Evolutionary conservation across 2,888 invertebrate genomes (phyloP).

Genomic region (Alitta virens): DNA sequence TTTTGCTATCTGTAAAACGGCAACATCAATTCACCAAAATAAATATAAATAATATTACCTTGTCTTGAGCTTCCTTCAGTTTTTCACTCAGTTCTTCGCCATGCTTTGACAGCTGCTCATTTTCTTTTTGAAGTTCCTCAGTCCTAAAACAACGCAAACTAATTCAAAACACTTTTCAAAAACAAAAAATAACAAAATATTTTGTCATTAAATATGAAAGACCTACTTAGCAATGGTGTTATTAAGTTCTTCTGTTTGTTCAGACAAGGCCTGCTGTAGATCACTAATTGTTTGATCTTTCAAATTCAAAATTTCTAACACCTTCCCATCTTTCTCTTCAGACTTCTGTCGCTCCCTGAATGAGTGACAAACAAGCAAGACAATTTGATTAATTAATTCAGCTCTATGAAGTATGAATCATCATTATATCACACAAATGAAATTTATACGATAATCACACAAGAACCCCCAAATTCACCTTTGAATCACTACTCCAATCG

Average conservation of each 20-base stretch:
- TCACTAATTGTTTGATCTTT: slow-evolving; percentile 52
- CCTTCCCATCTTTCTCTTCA: slow-evolving; percentile 53
- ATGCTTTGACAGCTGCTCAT: too few relatives aligned
- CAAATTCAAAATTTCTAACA: slow-evolving; percentile 50
- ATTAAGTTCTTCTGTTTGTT: slow-evolving; percentile 11
- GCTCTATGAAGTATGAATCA: too few relatives aligned
- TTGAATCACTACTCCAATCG: slow-evolving; percentile 52
- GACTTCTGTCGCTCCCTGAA: slow-evolving; percentile 54
- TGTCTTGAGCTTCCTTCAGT: too few relatives aligned
- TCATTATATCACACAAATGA: too few relatives aligned
- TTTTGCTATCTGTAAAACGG: too few relatives aligned
- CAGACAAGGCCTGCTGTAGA: slow-evolving; percentile 15
- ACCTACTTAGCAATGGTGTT: slow-evolving; percentile 12
- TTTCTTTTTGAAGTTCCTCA: not conserved
- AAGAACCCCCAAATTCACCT: too few relatives aligned
- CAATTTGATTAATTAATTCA: too few relatives aligned
- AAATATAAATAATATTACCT: too few relatives aligned
- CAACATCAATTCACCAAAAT: too few relatives aligned
- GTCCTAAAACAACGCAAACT: not conserved
- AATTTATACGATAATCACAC: not conserved
- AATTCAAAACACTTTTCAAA: not conserved
- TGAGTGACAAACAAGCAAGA: not conserved
- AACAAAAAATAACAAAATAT: too few relatives aligned
- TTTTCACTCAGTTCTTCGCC: too few relatives aligned
- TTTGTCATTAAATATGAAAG: too few relatives aligned